Conservation (phyloP, 2,888 invertebrate species). For the Gastracanthus pulcherrimus region DNA sequence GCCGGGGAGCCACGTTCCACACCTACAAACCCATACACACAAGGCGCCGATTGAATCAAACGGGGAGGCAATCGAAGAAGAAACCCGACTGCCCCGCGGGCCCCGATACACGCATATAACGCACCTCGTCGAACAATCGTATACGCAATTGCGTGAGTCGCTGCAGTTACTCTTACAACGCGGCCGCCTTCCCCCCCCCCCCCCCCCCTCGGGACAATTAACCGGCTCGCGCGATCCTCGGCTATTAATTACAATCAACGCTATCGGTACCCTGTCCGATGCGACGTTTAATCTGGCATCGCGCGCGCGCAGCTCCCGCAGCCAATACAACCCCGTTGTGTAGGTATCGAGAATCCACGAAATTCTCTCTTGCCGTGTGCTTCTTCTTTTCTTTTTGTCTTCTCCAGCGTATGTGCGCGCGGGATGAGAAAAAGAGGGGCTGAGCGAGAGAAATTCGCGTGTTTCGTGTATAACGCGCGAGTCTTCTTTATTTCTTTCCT, state of each 20-base stretch:
- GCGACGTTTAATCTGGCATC: slow-evolving; percentile 66
- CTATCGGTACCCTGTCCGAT: slow-evolving; percentile 68
- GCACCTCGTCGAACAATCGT: not conserved
- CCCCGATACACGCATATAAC: not conserved
- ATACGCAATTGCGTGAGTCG: slow-evolving; percentile 27
- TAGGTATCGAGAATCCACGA: not conserved
- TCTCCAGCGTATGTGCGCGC: not conserved
- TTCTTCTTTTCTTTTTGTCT: slow-evolving; percentile 4
- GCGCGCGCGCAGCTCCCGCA: slow-evolving; percentile 17
- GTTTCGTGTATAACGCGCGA: slow-evolving; percentile 49
- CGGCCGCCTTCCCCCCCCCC: not conserved
- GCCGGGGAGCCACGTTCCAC: not conserved
- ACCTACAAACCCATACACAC: not conserved
- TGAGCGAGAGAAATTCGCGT: slow-evolving; percentile 2
- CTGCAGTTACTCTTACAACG: slow-evolving; percentile 45
- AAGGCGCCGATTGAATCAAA: not conserved
- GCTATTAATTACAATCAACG: slow-evolving; percentile 77
- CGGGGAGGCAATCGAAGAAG: not conserved
- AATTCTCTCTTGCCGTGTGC: slow-evolving; percentile 37
- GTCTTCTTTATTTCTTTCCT: slow-evolving; percentile 70
- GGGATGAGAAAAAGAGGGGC: no score
- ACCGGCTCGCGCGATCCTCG: slow-evolving; percentile 68
- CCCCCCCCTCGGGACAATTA: slow-evolving; percentile 67
- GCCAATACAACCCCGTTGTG: not conserved
- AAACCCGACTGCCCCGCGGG: not conserved